Evolutionary conservation across 2,113 vertebrate genomes (phyloP), one percentile per base, ranked within the genome.

Genomic region (Oreochromis niloticus): DNA sequence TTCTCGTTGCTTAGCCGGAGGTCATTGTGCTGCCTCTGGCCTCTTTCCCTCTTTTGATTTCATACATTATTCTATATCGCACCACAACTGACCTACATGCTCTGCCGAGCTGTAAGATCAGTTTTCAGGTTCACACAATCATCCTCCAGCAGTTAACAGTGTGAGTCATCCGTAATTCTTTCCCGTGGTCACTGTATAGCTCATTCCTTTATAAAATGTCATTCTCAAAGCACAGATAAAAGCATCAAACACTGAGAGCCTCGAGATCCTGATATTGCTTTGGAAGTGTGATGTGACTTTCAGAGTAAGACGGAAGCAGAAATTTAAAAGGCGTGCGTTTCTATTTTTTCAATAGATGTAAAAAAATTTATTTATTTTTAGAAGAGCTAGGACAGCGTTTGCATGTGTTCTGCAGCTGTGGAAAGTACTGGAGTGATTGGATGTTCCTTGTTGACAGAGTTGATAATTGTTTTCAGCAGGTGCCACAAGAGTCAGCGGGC

Each of bases 11-110:
- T 68, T 34, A 52, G 71, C 78, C 5, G 6, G 88, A 93, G 83
- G 92, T 92, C 73, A 73, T 79, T 86, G 54, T 79, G 22, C 24
- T 46, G 57, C 82, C 82, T 81, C 48, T 4, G 85, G 81, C 80
- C 48, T 12, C 39, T 12, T 61, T 22, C 5, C 13, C n/a, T 50
- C 4, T 36, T 52, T 68, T 56, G n/a, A 75, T 83, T 46, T 41
- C 32, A 63, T 84, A 84, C 63, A 82, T 91, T 66, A 83, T 71
- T 81, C 63, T 81, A 8, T 63, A 7, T 59, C 13, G 4, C 61
- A 27, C 86, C 75, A 11, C 41, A 61, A 36, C 75, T 75, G 83
- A 83, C 66, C 55, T 41, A 57, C 34, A 39, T 43, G 61, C 48
- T 79, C 81, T 17, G n/a, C 61, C 3, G 11, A 54, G 4, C 22